Conservation (phyloP, 2,113 vertebrate genomes). For the mouse (Mus musculus) region GRCm39 chr2:64871001-64871500, state of each 20-base stretch:
- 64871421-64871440: constrained; percentile 53
- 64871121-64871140: not conserved
- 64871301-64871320: not conserved
- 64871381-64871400: constrained; percentile 55
- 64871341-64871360: not conserved
- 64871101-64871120: not conserved
- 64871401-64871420: constrained; percentile 41
- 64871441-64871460: constrained; percentile 52
- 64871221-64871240: not conserved
- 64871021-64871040: not conserved
- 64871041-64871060: not conserved
- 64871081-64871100: not conserved
- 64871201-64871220: not conserved
- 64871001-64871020: not conserved
- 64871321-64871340: not conserved
- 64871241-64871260: not conserved
- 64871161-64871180: not conserved
- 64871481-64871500: constrained; percentile 60
- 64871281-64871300: not conserved
- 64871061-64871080: not conserved
- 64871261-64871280: not conserved
- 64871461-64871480: constrained; percentile 68
- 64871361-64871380: constrained; percentile 21
- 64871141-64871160: not conserved
- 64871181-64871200: not conserved